These are phyloP conservation scores for Brachionus asplanchnoidis DNA, from an alignment of 1,140 invertebrate genomes.

Conservation along the genomic window DNA sequence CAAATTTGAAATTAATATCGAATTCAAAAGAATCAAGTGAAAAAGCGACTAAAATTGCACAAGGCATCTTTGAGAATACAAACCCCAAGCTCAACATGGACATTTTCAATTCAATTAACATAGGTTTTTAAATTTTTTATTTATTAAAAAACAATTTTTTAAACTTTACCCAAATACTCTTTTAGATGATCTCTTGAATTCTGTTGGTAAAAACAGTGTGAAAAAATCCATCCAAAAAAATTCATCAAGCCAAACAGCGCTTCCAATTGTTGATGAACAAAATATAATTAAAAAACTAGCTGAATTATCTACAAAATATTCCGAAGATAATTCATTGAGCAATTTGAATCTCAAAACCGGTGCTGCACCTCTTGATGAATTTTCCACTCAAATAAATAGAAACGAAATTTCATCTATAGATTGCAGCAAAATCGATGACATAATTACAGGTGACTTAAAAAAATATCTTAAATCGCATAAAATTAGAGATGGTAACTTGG, in stretches of 20 bases:
- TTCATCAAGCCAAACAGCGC: neutral
- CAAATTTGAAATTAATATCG: neutral
- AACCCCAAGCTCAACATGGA: conserved; percentile 19
- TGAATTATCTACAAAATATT: neutral
- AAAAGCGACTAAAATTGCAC: neutral
- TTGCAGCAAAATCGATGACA: neutral
- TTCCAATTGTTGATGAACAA: neutral
- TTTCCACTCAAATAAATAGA: neutral
- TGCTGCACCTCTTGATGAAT: neutral
- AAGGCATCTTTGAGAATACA: conserved; percentile 3
- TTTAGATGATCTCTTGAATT: neutral
- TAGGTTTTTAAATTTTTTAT: neutral
- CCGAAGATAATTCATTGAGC: neutral
- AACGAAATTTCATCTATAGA: neutral
- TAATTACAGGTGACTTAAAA: neutral
- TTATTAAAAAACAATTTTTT: neutral
- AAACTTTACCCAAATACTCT: neutral
- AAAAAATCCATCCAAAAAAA: neutral
- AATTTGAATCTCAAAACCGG: conserved; percentile 1
- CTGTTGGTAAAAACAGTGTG: neutral
- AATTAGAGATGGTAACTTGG: conserved; percentile 10
- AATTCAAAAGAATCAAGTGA: neutral
- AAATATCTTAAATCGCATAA: conserved; percentile 10
- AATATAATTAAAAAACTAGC: conserved; percentile 12
- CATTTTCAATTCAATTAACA: conserved; percentile 14